Evolutionary conservation across 2,113 vertebrate genomes (phyloP).

Genomic region (Vulpes lagopus): DNA sequence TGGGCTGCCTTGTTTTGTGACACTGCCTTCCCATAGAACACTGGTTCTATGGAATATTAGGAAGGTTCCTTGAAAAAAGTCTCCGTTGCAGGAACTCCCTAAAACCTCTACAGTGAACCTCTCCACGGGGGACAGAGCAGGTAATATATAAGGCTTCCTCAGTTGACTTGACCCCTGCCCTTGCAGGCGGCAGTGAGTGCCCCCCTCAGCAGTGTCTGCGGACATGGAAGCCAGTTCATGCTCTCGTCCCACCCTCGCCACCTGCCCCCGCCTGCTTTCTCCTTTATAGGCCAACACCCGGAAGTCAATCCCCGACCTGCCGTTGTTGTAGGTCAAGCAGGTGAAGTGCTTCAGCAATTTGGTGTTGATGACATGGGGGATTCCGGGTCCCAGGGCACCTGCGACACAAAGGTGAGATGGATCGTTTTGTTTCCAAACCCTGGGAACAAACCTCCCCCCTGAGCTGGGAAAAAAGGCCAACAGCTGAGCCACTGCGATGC

Average conservation of each 20-base stretch:
- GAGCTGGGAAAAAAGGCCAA: background rate
- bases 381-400: slow-evolving; percentile 86
- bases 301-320: slow-evolving; percentile 83
- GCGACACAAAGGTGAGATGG: slow-evolving; percentile 67
- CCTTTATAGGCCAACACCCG: background rate
- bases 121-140: background rate
- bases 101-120: background rate
- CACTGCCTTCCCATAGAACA: background rate
- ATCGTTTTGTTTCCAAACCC: background rate
- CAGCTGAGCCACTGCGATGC: background rate
- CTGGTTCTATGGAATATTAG: background rate
- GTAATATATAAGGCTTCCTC: background rate
- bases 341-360: slow-evolving; percentile 90
- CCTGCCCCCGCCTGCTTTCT: background rate
- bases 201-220: background rate
- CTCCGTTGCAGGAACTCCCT: background rate
- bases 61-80: background rate
- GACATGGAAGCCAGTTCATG: background rate
- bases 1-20: background rate
- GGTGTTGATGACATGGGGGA: slow-evolving; percentile 86
- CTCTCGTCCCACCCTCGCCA: background rate
- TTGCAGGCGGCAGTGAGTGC: background rate
- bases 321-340: slow-evolving; percentile 86
- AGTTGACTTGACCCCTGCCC: background rate
- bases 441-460: background rate